Conservation (phyloP, 2,888 invertebrate genomes). For the Synanthedon andrenaeformis region DNA sequence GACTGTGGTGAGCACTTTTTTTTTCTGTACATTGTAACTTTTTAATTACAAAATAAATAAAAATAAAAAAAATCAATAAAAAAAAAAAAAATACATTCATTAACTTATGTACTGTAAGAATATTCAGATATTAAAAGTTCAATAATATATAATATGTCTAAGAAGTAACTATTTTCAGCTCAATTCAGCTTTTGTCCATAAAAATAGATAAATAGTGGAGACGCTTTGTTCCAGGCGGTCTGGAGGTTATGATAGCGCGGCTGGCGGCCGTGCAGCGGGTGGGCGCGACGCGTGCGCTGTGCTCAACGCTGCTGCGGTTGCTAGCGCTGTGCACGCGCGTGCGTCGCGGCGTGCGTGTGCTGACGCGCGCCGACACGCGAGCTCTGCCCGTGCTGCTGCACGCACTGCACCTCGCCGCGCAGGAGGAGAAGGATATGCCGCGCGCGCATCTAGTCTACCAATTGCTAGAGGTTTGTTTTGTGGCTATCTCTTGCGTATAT, state of each 20-base stretch:
- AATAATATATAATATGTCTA: too few species aligned
- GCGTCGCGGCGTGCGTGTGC: slow-evolving; percentile 86
- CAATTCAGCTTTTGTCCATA: too few species aligned
- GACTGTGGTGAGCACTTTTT: slow-evolving; percentile 44
- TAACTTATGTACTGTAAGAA: background rate
- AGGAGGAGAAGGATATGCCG: slow-evolving; percentile 74
- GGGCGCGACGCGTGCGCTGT: slow-evolving; percentile 86
- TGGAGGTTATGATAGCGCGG: slow-evolving; percentile 85
- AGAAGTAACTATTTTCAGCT: too few species aligned
- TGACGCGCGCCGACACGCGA: slow-evolving; percentile 86
- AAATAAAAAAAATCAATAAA: too few species aligned
- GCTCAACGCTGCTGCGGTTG: slow-evolving; percentile 90
- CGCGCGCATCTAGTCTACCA: slow-evolving; percentile 89
- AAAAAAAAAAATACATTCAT: too few species aligned
- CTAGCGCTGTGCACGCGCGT: slow-evolving; percentile 93
- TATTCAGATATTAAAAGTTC: background rate
- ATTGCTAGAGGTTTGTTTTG: slow-evolving; percentile 75
- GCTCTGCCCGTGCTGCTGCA: slow-evolving; percentile 87
- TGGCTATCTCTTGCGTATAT: slow-evolving; percentile 2
- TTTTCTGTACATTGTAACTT: background rate
- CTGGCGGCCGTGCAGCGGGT: slow-evolving; percentile 88
- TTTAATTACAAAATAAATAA: background rate
- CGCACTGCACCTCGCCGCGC: slow-evolving; percentile 78
- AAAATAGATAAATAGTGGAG: too few species aligned
- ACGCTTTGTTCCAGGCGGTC: slow-evolving; percentile 43